Conservation (phyloP, 2,888 invertebrate species). For the Nineta flava region DNA sequence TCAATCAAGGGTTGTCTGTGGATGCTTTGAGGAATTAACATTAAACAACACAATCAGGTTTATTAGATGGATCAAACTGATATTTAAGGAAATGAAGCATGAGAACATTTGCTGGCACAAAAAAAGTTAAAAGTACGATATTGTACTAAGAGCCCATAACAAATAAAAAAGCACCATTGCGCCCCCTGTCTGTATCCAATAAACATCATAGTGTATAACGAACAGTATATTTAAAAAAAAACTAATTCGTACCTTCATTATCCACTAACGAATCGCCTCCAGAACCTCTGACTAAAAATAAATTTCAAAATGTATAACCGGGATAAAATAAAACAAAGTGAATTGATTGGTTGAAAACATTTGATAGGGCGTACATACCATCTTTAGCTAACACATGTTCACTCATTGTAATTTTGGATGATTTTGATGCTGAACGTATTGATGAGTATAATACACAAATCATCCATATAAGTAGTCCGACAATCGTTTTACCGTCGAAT, state of each 20-base stretch:
- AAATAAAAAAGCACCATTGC: too few species aligned
- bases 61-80: too few species aligned
- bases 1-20: too few species aligned
- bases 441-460: constrained; percentile 92
- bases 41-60: too few species aligned
- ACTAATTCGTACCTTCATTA: constrained; percentile 37
- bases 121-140: too few species aligned
- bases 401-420: constrained; percentile 80
- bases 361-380: neutral
- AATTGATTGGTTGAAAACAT: constrained; percentile 1
- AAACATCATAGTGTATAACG: neutral
- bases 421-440: constrained; percentile 82
- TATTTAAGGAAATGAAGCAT: too few species aligned
- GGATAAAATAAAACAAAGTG: constrained; percentile 9
- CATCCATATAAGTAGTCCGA: constrained; percentile 88
- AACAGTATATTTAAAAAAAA: neutral
- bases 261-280: constrained; percentile 35
- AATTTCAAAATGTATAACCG: constrained; percentile 10
- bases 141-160: too few species aligned
- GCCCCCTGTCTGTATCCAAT: too few species aligned
- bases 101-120: too few species aligned
- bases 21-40: too few species aligned
- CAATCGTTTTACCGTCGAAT: constrained; percentile 79
- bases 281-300: constrained; percentile 31
- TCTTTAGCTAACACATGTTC: constrained; percentile 4